Percentiles rank a stretch among this genome's conserved stretches.
Conservation (phyloP, 2,113 vertebrate genomes). For the Myrmecobius fasciatus region DNA sequence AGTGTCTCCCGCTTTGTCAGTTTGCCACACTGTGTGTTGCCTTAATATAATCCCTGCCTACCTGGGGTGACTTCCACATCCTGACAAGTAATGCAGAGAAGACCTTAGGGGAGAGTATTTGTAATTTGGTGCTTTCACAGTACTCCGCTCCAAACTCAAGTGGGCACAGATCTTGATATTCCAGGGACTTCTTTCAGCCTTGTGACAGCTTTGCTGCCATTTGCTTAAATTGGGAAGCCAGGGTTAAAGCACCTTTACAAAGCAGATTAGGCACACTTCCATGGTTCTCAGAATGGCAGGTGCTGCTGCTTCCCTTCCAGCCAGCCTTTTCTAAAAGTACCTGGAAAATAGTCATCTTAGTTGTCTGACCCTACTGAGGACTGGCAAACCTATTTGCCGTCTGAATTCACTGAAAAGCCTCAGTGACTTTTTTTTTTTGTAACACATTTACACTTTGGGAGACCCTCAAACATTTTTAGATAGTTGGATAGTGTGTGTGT, state of each 20-base stretch:
- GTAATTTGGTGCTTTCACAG: neutral
- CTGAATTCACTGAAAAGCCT: neutral
- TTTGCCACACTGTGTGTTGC: neutral
- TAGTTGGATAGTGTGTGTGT: neutral
- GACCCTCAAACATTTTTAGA: neutral
- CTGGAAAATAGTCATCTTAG: neutral
- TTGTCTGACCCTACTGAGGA: neutral
- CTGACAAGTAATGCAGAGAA: neutral
- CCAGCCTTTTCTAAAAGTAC: neutral
- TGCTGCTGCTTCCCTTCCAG: neutral
- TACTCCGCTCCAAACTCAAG: neutral
- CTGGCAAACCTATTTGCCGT: neutral
- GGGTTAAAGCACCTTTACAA: neutral
- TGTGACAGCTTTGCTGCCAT: neutral
- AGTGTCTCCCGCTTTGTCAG: neutral
- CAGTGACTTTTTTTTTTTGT: neutral
- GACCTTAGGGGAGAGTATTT: neutral
- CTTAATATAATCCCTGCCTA: neutral
- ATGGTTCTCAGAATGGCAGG: neutral
- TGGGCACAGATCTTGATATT: neutral
- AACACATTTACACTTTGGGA: neutral
- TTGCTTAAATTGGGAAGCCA: neutral
- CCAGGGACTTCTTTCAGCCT: neutral
- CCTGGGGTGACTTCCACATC: neutral
- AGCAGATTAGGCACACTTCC: neutral